Conservation (phyloP, 2,113 vertebrate genomes). For the Nycticebus coucang region DNA sequence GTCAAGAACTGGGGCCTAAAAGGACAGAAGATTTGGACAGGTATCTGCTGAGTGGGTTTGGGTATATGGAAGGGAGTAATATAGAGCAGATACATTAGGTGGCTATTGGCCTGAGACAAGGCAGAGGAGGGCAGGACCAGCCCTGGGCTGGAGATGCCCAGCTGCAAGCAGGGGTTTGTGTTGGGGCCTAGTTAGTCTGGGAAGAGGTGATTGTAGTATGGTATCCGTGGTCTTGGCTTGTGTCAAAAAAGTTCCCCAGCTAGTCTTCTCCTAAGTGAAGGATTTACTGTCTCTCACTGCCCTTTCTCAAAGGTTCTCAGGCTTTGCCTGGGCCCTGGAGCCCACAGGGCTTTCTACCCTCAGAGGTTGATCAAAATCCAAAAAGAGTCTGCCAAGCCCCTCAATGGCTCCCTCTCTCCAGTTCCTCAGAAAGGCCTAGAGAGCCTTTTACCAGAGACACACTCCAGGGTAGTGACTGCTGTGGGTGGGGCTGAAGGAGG, state of each 20-base stretch:
- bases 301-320: not conserved
- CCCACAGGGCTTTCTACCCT: not conserved
- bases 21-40: conserved; percentile 18
- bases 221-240: not conserved
- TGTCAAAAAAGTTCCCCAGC: not conserved
- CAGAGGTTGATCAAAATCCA: conserved; percentile 29
- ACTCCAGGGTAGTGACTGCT: not conserved
- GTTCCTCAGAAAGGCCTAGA: conserved; percentile 44
- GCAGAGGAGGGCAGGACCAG: not conserved
- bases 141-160: not conserved
- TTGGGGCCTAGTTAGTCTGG: not conserved
- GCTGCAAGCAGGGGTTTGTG: conserved; percentile 5
- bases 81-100: not conserved
- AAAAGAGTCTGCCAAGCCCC: not conserved
- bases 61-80: not conserved
- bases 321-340: not conserved
- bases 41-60: not conserved
- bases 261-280: conserved; percentile 23
- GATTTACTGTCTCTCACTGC: conserved; percentile 31
- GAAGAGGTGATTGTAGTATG: not conserved
- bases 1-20: not conserved
- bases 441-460: not conserved
- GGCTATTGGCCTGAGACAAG: not conserved
- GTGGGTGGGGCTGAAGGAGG: not conserved
- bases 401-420: not conserved